Evolutionary conservation across 2,888 invertebrate genomes (phyloP).

Genomic region (Brachyopa scutellaris): DNA sequence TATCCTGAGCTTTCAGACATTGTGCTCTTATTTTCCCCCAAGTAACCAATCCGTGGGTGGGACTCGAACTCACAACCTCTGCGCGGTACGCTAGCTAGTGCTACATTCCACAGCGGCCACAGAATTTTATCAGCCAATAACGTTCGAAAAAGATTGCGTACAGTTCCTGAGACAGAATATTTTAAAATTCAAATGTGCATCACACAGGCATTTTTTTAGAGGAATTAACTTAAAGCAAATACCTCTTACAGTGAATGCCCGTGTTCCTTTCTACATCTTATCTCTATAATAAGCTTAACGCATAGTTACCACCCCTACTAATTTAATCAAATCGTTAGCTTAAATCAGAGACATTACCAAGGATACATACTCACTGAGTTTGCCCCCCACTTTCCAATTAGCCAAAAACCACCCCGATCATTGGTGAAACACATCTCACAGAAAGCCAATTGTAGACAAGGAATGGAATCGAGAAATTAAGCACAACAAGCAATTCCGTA

Average conservation of each 20-base stretch:
- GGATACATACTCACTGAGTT: neutral
- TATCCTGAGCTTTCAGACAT: too few species aligned
- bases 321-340: constrained; percentile 45
- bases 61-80: too few species aligned
- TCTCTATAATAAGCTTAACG: neutral
- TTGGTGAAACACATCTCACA: constrained; percentile 41
- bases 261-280: neutral
- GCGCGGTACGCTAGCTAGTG: too few species aligned
- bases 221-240: neutral
- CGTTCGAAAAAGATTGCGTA: too few species aligned
- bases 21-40: too few species aligned
- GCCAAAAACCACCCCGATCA: constrained; percentile 37
- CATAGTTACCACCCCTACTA: constrained; percentile 2
- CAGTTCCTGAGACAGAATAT: too few species aligned
- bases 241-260: neutral
- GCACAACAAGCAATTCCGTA: constrained; percentile 53
- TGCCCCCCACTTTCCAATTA: constrained; percentile 49
- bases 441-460: constrained; percentile 49
- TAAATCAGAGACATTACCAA: constrained; percentile 8
- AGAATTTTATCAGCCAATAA: too few species aligned
- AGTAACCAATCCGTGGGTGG: too few species aligned
- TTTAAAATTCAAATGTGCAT: too few species aligned
- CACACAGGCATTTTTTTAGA: too few species aligned
- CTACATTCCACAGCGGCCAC: too few species aligned
- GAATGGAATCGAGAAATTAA: constrained; percentile 59